A percentile compares a stretch with the other conserved stretches of the same genome.
Evolutionary conservation across 2,797 vertebrate species (phyloP).

Genomic region (Eupleurogrammus muticus): DNA sequence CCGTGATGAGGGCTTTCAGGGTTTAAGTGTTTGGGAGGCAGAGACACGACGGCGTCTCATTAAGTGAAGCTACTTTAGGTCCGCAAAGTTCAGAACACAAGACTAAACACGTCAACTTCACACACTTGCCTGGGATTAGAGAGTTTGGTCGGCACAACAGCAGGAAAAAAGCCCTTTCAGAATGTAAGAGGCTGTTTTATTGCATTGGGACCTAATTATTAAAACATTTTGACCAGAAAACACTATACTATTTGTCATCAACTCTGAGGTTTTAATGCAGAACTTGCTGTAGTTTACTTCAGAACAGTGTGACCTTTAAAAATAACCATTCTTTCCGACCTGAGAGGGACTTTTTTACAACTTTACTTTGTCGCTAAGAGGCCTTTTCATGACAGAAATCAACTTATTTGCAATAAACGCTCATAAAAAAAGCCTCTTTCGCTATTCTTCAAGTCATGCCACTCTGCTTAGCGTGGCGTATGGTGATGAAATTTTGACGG

Average conservation of each 20-base stretch:
- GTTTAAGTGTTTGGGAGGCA: conserved; percentile 35
- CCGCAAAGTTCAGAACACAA: conserved; percentile 34
- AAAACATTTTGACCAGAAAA: conserved; percentile 42
- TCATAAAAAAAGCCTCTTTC: conserved; percentile 11
- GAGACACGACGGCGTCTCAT: conserved; percentile 56
- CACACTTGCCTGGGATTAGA: conserved; percentile 38
- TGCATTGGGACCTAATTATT: conserved; percentile 56
- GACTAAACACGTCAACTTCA: conserved; percentile 40
- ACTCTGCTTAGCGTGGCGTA: conserved; percentile 16
- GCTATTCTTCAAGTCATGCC: conserved; percentile 27
- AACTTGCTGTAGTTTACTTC: conserved; percentile 4
- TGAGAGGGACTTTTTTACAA: not conserved
- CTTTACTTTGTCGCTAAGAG: not conserved
- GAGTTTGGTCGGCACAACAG: conserved; percentile 42
- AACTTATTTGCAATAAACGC: conserved; percentile 29
- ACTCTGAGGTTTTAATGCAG: not conserved
- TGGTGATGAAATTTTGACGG: conserved; percentile 48
- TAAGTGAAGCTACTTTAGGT: conserved; percentile 53
- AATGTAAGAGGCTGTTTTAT: conserved; percentile 10
- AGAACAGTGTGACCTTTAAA: conserved; percentile 10
- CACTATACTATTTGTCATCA: not conserved
- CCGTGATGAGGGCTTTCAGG: conserved; percentile 14
- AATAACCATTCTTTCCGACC: conserved; percentile 1
- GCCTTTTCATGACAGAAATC: conserved; percentile 15
- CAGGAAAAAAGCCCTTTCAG: conserved; percentile 10